A percentile compares a stretch with the other conserved stretches of the same genome.
These are phyloP conservation scores for Channa striata DNA, from an alignment of 2,797 vertebrate genomes.

Conservation along the genomic window DNA sequence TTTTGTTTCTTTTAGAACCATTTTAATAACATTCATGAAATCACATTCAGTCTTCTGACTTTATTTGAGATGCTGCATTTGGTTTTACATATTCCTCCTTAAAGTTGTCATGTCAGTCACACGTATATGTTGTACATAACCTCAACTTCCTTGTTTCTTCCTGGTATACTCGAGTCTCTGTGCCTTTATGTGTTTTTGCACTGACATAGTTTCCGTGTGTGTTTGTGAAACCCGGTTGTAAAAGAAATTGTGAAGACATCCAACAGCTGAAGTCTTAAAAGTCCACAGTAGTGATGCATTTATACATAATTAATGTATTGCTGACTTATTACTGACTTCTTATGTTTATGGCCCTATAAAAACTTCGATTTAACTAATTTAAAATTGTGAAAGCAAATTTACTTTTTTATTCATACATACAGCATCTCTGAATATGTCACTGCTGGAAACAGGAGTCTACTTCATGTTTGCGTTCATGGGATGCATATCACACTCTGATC, in stretches of 20 bases:
- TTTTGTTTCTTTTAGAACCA: too few relatives aligned
- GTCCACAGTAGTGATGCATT: not conserved
- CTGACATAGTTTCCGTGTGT: not conserved
- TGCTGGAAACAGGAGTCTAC: too few relatives aligned
- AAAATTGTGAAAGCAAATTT: too few relatives aligned
- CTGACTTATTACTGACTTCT: not conserved
- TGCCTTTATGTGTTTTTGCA: not conserved
- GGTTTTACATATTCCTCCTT: not conserved
- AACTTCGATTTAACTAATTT: too few relatives aligned
- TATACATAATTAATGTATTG: not conserved
- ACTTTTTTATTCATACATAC: too few relatives aligned
- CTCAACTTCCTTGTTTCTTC: not conserved
- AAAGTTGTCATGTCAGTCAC: not conserved
- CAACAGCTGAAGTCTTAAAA: not conserved
- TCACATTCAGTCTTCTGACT: not conserved
- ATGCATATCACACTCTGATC: too few relatives aligned
- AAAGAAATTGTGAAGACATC: not conserved
- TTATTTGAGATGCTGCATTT: not conserved
- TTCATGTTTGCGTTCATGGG: too few relatives aligned
- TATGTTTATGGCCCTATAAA: too few relatives aligned
- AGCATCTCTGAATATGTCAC: too few relatives aligned
- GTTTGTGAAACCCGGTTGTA: not conserved
- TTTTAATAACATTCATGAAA: not conserved
- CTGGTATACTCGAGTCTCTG: not conserved
- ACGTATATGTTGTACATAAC: not conserved